Evolutionary conservation across 2,113 vertebrate genomes (phyloP), one percentile per base, ranked within the genome.

Genomic region (Clarias magur): DNA sequence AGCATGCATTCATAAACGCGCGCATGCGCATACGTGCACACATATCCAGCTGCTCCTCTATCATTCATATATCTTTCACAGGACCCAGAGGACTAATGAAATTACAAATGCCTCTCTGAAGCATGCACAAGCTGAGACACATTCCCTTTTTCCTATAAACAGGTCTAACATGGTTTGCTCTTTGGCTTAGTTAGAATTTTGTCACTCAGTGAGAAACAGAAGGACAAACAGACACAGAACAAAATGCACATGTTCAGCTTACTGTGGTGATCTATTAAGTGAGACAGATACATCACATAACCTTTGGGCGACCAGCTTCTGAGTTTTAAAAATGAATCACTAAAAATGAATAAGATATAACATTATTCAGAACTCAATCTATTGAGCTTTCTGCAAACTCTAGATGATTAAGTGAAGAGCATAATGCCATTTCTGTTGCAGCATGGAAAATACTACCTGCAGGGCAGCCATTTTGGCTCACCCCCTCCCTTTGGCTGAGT

Each of bases 161-260:
- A 42, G 59, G 53, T 70, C 59, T n/a, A 70, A 88, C 75, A 79
- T 75, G 82, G 65, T 48, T 86, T 67, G 88, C 92, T 93, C 91
- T 93, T 93, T 86, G 87, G 89, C 91, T 94, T 95, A 94, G 95
- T 96, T 94, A 94, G 93, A 89, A 90, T 87, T 88, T 85, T 75
- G 88, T 92, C 93, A 91, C 92, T 59, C 48, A 90, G 91, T 94
- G 91, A 83, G 27, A 23, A 86, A 88, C 85, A 89, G 63, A 70
- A 85, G 91, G 89, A 84, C 72, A 91, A 92, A 89, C 85, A 86
- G 56, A 83, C 42, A 54, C 57, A 83, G 85, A 92, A 91, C 89
- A 78, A 83, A 80, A 30, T 80, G 85, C 65, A 80, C 68, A 84
- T 68, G 72, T 78, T 86, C 70, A n/a, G 57, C 65, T 59, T 42